Evolutionary conservation across 2,113 vertebrate species (phyloP), one percentile per base, ranked within the genome.

Genomic region (Suncus etruscus): DNA sequence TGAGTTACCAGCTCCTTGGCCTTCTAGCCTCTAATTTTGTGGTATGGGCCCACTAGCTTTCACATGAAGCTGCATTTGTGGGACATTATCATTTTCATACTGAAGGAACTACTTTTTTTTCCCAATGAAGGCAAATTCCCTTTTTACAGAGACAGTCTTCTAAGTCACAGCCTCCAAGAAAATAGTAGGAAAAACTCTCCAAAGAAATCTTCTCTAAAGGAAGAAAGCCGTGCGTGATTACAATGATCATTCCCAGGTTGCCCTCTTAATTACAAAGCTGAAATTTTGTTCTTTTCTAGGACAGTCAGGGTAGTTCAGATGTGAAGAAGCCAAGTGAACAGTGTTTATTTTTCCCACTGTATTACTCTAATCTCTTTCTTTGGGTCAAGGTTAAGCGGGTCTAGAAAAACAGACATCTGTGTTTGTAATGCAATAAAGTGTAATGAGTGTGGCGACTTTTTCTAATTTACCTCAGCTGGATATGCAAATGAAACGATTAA

Each of bases 401-500:
- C 92, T 97, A 91, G 93, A 80, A 95, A 97, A 95, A 93, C 91
- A 97, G 93, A 87, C 48, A n/a, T 87, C 87, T 90, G 87, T 92
- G 95, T 95, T 94, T 1, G 0, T 84, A 93, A 95, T 95, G 95
- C 90, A 96, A 81, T 86, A 96, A 95, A 95, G 83, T 95, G 82
- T 93, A 94, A 96, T 88, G 96, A 97, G 93, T 94, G 65, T 91
- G 0, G 0, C 4, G 75, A 91, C 93, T 86, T 92, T 90, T 93
- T 72, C 96, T 96, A 84, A 96, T 96, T 93, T 93, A 88, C 90
- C 96, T 97, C 95, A 89, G 77, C 92, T 97, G 95, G 81, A 69
- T 96, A 96, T 97, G 95, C 96, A 96, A 96, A 96, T 94, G 68
- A 95, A 97, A 94, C 9, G 31, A 77, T 95, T 95, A 80, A 95